Evolutionary conservation across 1,140 invertebrate species (phyloP).

Genomic region (Laupala kohalensis): DNA sequence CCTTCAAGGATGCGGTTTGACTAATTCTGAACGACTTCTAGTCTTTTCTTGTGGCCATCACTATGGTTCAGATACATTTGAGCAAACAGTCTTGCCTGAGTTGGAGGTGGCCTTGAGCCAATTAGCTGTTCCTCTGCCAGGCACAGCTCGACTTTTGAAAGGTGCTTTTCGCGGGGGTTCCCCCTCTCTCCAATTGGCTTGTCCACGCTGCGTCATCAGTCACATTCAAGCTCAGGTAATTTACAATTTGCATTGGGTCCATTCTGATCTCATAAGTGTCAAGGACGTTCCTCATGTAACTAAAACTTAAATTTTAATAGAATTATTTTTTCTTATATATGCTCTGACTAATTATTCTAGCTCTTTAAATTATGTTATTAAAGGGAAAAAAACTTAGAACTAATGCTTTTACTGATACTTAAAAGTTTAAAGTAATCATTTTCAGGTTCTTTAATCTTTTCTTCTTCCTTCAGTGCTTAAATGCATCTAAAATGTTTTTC

Average conservation of each 20-base stretch:
- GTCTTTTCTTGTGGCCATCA: constrained; percentile 34
- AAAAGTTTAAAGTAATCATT: not conserved
- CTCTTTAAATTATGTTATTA: not conserved
- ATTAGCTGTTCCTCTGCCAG: constrained; percentile 10
- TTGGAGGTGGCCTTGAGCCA: constrained; percentile 10
- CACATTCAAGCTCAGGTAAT: constrained; percentile 10
- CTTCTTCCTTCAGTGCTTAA: not conserved
- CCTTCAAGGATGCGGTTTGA: not conserved
- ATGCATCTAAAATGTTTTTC: too few relatives aligned
- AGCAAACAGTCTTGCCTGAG: constrained; percentile 12
- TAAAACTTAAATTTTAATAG: too few relatives aligned
- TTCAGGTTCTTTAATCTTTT: not conserved
- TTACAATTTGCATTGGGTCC: too few relatives aligned
- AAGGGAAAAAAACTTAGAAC: not conserved
- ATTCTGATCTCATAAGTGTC: too few relatives aligned
- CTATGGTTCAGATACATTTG: constrained; percentile 15
- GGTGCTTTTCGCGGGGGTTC: constrained; percentile 4
- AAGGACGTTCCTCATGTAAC: too few relatives aligned
- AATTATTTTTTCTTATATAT: too few relatives aligned
- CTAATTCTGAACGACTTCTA: constrained; percentile 19
- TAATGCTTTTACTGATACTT: not conserved
- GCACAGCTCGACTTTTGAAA: constrained; percentile 12
- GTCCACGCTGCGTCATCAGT: constrained; percentile 14
- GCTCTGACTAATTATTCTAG: not conserved
- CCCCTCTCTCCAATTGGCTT: constrained; percentile 9